Evolutionary conservation across 2,797 vertebrate genomes (phyloP), one percentile per base, ranked within the genome.

Genomic region (Anguilla megastoma): DNA sequence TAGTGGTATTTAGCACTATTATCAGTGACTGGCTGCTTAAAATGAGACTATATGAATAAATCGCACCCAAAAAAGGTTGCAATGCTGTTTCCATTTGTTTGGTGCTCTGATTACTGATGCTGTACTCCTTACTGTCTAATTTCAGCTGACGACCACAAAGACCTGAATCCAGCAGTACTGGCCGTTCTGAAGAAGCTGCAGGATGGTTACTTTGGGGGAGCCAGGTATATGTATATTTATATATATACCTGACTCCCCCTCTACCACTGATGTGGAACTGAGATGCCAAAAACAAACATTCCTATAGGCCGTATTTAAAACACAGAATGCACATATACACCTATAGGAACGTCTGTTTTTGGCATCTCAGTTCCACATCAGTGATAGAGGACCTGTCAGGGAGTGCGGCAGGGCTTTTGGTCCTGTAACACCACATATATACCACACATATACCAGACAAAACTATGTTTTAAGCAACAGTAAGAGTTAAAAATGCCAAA

Each of bases 191-290:
- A 95, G 92, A 99, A 99, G 93, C 94, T 99, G 84, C 98, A 99
- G 91, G 99, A 99, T 8, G 98, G 99, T 36, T 99, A 99, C 94
- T 99, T 97, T 0, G 98, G 98, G 92, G 99, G 99, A 14, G 97
- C 98, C 21, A 97, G 56, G 56, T 58, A 58, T 45, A 45, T 45
- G 41, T 45, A 45, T 45, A 45, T 45, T 45, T 45, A 45, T 45
- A 45, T 45, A 45, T 45, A 45, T 45, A 45, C 41, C 41, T 45
- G 41, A 52, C 9, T 12, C 50, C 50, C 10, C 50, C 50, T 52
- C 50, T 12, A 52, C 50, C 50, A 52, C 10, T 52, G 50, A 52
- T 8, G 50, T 52, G 50, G 7, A 52, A 52, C 50, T 52, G 50
- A 12, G 50, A 52, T 52, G 0, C 50, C 50, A 52, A 52, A 52